A percentile compares a stretch with the other conserved stretches of the same genome.
Conservation (phyloP, 2,113 vertebrate genomes). For the Rhabdomys dilectus region DNA sequence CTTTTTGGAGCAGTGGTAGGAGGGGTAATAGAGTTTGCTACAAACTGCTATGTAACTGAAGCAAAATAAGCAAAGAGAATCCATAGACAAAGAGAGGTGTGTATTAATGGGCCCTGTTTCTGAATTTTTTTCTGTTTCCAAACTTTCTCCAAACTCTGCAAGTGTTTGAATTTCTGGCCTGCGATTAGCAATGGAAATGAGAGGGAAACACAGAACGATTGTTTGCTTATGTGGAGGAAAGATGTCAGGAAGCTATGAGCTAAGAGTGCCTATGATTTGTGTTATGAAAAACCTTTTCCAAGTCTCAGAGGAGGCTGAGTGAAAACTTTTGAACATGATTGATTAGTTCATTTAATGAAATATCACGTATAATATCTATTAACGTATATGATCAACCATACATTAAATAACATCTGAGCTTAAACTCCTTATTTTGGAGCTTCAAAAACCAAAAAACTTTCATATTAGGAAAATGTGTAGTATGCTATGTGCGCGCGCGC, state of each 20-base stretch:
- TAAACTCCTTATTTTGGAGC: constrained; percentile 46
- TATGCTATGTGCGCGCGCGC: not conserved
- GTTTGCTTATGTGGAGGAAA: not conserved
- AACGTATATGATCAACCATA: not conserved
- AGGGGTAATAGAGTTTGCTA: not conserved
- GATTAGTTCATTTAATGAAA: constrained; percentile 11
- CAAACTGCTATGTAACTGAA: not conserved
- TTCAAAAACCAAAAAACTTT: constrained; percentile 50
- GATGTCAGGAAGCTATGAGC: not conserved
- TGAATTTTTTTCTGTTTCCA: not conserved
- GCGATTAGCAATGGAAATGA: not conserved
- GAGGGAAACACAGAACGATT: not conserved
- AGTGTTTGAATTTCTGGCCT: not conserved
- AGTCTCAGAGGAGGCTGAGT: not conserved
- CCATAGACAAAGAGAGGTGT: not conserved
- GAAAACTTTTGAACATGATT: not conserved
- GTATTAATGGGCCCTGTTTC: not conserved
- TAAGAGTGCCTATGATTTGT: not conserved
- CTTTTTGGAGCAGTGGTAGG: not conserved
- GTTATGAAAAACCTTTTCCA: constrained; percentile 6
- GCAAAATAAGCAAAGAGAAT: not conserved
- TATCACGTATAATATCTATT: not conserved
- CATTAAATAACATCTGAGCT: not conserved
- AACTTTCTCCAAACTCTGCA: not conserved
- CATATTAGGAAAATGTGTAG: constrained; percentile 32